These are phyloP conservation scores for Ecliptopera silaceata DNA, from an alignment of 2,888 invertebrate species.

Conservation along the genomic window DNA sequence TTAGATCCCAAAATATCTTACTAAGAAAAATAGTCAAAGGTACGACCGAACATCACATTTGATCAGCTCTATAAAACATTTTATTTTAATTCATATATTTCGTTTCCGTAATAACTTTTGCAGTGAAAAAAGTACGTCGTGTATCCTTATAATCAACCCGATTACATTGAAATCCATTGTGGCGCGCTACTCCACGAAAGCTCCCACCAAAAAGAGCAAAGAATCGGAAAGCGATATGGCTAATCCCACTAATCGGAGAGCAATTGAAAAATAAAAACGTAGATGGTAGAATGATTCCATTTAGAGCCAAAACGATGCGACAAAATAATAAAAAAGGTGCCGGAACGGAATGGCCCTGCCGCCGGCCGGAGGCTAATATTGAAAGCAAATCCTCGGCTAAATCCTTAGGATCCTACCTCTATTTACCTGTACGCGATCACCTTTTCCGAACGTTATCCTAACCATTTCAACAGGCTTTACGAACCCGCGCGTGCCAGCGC, in stretches of 20 bases:
- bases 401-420: slow-evolving; percentile 67
- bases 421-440: background rate
- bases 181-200: slow-evolving; percentile 66
- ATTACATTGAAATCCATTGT: slow-evolving; percentile 24
- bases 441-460: background rate
- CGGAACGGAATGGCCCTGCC: slow-evolving; percentile 66
- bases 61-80: too few relatives aligned
- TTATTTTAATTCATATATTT: too few relatives aligned
- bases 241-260: slow-evolving; percentile 82
- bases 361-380: slow-evolving; percentile 80
- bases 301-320: slow-evolving; percentile 83
- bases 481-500: too few relatives aligned
- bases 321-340: slow-evolving; percentile 82
- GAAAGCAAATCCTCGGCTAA: slow-evolving; percentile 83
- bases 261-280: slow-evolving; percentile 85
- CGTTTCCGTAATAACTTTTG: too few relatives aligned
- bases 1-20: too few relatives aligned
- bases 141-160: background rate
- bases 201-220: slow-evolving; percentile 77
- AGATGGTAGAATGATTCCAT: slow-evolving; percentile 83
- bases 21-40: too few relatives aligned
- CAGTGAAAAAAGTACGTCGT: background rate
- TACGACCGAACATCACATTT: too few relatives aligned
- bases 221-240: slow-evolving; percentile 80
- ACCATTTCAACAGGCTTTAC: too few relatives aligned